A percentile compares a stretch with the other conserved stretches of the same genome.
These are phyloP conservation scores for Hemiprocne comata DNA, from an alignment of 2,113 vertebrate genomes.

Conservation along the genomic window DNA sequence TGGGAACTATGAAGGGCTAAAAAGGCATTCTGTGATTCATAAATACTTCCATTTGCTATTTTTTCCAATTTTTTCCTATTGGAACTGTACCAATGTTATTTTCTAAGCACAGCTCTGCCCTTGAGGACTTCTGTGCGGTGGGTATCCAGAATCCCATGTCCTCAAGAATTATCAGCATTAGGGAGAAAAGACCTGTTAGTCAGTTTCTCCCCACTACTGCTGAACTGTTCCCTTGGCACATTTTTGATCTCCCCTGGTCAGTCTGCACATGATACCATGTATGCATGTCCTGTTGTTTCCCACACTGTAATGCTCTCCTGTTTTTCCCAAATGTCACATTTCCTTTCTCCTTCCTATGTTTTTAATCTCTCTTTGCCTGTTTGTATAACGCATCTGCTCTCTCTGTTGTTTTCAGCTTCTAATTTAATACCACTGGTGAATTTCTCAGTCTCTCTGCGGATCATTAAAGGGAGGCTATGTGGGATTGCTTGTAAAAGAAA, in stretches of 20 bases:
- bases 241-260: neutral
- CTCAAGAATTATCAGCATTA: neutral
- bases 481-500: conserved; percentile 5
- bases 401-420: conserved; percentile 12
- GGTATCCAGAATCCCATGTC: neutral
- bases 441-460: neutral
- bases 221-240: neutral
- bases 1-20: conserved; percentile 27
- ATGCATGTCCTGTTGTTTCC: neutral
- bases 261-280: neutral
- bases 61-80: conserved; percentile 9
- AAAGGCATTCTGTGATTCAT: conserved; percentile 30
- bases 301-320: neutral
- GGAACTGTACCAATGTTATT: neutral
- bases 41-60: conserved; percentile 56
- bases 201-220: neutral
- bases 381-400: neutral
- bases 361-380: neutral
- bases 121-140: neutral
- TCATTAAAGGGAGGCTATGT: neutral
- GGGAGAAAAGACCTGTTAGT: neutral
- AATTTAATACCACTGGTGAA: neutral
- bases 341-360: neutral
- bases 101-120: neutral
- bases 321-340: neutral